Base-by-base conservation (phyloP, 2,888 invertebrate genomes). In the Calliphora vomitoria region DNA sequence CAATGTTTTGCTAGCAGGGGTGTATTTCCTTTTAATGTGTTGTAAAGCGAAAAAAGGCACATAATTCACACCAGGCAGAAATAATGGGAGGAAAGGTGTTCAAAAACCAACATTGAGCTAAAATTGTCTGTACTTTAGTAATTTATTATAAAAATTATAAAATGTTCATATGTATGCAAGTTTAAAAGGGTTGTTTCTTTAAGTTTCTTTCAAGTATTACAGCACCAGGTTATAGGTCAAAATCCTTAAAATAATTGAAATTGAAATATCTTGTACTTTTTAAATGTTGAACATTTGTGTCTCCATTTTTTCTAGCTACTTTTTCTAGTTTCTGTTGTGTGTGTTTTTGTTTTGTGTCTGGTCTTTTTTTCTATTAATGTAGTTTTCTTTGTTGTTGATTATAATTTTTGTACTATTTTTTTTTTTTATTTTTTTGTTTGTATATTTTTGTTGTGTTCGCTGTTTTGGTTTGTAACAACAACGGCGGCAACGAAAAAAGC, bases 141-240 rank as follows among this genome's bases (percentile, higher is more conserved):
- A 44, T 44, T 44, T 13, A 11, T 11, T 44, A 11, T 44, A 10
- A 44, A 1, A 10, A 1, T 20, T n/a, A n/a, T n/a, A n/a, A n/a
- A n/a, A n/a, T n/a, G n/a, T n/a, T n/a, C 55, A 55, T 74, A 44
- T 60, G n/a, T 74, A 25, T 4, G 25, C 44, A 44, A 15, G 18
- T 62, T 18, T 11, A 50, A 31, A 62, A 31, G 74, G 74, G 58
- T 58, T 47, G 66, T 35, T 64, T 55, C 0, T 60, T 58, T 71
- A 5, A 58, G 38, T 13, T 74, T 47, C 20, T 2, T n/a, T 15
- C 4, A 25, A 62, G 20, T 55, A 10, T 4, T 55, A 20, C 10
- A 55, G 8, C 5, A 55, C 20, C 72, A 66, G 81, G 81, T 82
- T 74, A 74, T 74, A 55, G 74, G 72, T 82, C 81, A 82, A 72